phyloP scores from a whole-genome alignment of 2,888 invertebrate genomes.

The Cacoxenus indagator region DNA sequence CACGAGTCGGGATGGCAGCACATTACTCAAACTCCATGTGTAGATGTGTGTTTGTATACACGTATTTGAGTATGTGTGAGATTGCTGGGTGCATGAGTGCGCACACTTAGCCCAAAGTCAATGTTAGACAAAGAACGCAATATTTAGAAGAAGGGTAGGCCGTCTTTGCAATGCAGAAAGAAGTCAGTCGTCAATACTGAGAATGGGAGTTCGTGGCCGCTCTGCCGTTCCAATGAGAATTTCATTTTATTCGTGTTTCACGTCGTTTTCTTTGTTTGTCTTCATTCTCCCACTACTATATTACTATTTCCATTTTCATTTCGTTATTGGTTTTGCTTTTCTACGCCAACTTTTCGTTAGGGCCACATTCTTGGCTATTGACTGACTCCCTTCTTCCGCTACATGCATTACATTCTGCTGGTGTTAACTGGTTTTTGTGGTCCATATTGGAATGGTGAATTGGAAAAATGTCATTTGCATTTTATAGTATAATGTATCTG shows the following conservation, averaged over 20 bases:
- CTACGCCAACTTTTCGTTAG: not conserved
- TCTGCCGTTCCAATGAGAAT: not conserved
- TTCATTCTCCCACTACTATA: conserved; percentile 45
- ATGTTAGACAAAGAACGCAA: not conserved
- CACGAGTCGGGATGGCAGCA: too few species aligned
- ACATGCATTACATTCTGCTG: conserved; percentile 40
- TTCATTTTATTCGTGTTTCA: conserved; percentile 33
- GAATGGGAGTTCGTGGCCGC: conserved; percentile 35
- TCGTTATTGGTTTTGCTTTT: not conserved
- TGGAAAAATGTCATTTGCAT: conserved; percentile 54
- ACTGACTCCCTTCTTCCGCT: not conserved
- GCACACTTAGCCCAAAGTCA: not conserved
- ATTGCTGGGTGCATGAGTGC: conserved; percentile 34
- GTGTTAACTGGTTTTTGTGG: conserved; percentile 34
- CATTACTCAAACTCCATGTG: not conserved
- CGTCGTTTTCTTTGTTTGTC: conserved; percentile 35
- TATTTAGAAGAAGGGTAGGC: not conserved
- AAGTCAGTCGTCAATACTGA: not conserved
- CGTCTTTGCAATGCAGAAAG: not conserved
- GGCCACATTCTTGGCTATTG: not conserved
- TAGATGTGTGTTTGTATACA: conserved; percentile 11
- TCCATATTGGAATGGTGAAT: conserved; percentile 53
- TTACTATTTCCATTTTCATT: conserved; percentile 21
- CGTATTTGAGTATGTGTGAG: conserved; percentile 36
- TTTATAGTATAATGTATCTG: conserved; percentile 45